These are phyloP conservation scores for Hippolais icterina DNA, from an alignment of 2,113 vertebrate species.

Conservation along the genomic window DNA sequence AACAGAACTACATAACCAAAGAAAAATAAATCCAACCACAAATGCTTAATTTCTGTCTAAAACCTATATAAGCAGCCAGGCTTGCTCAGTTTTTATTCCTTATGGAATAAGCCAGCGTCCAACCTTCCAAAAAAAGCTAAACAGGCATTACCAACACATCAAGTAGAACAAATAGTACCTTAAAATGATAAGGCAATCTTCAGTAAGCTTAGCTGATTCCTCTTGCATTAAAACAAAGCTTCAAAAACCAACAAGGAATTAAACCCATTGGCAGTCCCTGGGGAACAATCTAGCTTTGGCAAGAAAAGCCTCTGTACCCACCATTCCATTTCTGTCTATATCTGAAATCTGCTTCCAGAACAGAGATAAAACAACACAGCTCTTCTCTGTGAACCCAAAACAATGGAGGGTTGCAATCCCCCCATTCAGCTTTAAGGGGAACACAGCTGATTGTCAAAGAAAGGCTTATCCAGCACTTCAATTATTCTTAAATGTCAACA, in stretches of 20 bases:
- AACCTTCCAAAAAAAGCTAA: neutral
- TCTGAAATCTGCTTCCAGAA: neutral
- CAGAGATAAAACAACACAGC: neutral
- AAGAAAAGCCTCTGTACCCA: neutral
- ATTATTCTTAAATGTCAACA: neutral
- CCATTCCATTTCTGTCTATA: neutral
- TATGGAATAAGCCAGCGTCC: neutral
- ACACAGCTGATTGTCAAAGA: neutral
- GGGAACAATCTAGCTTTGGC: neutral
- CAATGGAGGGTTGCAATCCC: neutral
- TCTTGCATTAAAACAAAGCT: neutral
- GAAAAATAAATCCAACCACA: slow-evolving; percentile 49
- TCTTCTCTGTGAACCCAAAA: neutral
- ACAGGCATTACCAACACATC: neutral
- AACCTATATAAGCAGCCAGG: neutral
- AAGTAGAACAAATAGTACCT: neutral
- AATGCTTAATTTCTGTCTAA: slow-evolving; percentile 16
- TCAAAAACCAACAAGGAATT: neutral
- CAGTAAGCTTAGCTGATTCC: neutral
- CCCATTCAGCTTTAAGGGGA: neutral
- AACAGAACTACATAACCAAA: slow-evolving; percentile 37
- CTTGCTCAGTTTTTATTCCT: neutral
- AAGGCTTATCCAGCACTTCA: neutral
- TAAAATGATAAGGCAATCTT: neutral
- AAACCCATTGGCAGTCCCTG: neutral